Evolutionary conservation across 2,888 invertebrate species (phyloP).

Genomic region (Philhelius pedissequus): DNA sequence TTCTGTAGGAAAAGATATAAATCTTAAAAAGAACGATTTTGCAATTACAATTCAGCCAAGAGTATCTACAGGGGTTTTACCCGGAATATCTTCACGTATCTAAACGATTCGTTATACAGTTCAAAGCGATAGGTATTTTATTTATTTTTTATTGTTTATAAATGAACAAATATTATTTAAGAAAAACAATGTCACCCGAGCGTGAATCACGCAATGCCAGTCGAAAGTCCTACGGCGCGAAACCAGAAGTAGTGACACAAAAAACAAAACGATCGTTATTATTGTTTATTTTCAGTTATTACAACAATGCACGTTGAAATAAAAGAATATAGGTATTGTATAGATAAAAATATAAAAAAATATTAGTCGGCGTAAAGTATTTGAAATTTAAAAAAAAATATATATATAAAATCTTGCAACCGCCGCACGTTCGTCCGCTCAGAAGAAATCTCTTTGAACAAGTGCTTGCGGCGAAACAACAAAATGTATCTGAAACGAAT

Average conservation of each 20-base stretch:
- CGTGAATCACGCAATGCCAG: constrained; percentile 62
- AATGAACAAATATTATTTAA: constrained; percentile 23
- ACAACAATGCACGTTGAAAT: constrained; percentile 71
- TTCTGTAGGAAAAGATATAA: constrained; percentile 6
- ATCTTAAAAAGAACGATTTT: background rate
- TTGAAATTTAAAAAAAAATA: background rate
- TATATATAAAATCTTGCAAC: constrained; percentile 14
- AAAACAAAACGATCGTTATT: constrained; percentile 5
- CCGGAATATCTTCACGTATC: constrained; percentile 32
- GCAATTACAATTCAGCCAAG: background rate
- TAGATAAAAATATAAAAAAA: background rate
- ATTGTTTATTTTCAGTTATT: constrained; percentile 21
- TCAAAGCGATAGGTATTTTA: constrained; percentile 43
- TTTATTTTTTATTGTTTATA: constrained; percentile 49
- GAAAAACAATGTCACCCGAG: constrained; percentile 51
- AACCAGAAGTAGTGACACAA: constrained; percentile 23
- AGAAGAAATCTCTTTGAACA: constrained; percentile 60
- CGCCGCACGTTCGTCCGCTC: constrained; percentile 43
- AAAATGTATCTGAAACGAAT: constrained; percentile 43
- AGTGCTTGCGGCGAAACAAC: constrained; percentile 48
- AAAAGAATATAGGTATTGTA: constrained; percentile 71
- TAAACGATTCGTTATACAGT: constrained; percentile 41
- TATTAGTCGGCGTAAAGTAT: constrained; percentile 15
- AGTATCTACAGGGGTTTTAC: constrained; percentile 1
- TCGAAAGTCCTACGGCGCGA: constrained; percentile 26